phyloP scores from a whole-genome alignment of 2,888 invertebrate genomes.

The Carpatolechia fugitivella region DNA sequence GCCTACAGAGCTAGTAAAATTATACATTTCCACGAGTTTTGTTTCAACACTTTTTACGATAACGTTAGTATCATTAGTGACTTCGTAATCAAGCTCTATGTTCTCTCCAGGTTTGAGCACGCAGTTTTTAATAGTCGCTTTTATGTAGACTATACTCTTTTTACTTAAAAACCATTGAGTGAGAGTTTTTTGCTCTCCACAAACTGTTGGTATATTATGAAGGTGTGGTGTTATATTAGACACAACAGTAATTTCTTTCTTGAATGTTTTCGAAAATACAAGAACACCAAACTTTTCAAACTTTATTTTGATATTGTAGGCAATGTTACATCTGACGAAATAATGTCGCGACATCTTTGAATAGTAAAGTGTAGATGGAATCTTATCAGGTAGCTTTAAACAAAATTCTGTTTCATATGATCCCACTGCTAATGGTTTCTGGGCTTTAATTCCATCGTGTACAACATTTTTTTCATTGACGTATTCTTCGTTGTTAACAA shows the following conservation, averaged over 20 bases:
- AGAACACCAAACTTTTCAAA: slow-evolving; percentile 40
- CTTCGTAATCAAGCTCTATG: slow-evolving; percentile 34
- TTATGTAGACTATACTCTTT: slow-evolving; percentile 33
- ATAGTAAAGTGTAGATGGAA: slow-evolving; percentile 34
- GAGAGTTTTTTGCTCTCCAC: slow-evolving; percentile 34
- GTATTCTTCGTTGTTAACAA: slow-evolving; percentile 29
- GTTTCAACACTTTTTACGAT: slow-evolving; percentile 33
- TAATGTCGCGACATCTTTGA: slow-evolving; percentile 16
- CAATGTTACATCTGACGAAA: slow-evolving; percentile 30
- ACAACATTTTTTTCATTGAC: slow-evolving; percentile 28
- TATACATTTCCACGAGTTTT: slow-evolving; percentile 32
- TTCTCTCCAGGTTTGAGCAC: slow-evolving; percentile 32
- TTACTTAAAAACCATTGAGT: slow-evolving; percentile 34
- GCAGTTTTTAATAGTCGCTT: slow-evolving; percentile 33
- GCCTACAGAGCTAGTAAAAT: slow-evolving; percentile 26
- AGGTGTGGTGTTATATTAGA: slow-evolving; percentile 33
- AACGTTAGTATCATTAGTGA: slow-evolving; percentile 36
- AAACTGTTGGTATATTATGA: slow-evolving; percentile 32
- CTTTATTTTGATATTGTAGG: slow-evolving; percentile 40
- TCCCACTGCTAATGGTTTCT: slow-evolving; percentile 23
- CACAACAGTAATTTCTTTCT: slow-evolving; percentile 35
- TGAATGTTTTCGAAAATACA: slow-evolving; percentile 28
- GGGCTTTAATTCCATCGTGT: slow-evolving; percentile 9
- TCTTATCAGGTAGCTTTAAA: slow-evolving; percentile 34
- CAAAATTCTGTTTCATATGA: slow-evolving; percentile 34